Conservation (phyloP, 2,797 vertebrate genomes). For the Enteromius paludinosus region DNA sequence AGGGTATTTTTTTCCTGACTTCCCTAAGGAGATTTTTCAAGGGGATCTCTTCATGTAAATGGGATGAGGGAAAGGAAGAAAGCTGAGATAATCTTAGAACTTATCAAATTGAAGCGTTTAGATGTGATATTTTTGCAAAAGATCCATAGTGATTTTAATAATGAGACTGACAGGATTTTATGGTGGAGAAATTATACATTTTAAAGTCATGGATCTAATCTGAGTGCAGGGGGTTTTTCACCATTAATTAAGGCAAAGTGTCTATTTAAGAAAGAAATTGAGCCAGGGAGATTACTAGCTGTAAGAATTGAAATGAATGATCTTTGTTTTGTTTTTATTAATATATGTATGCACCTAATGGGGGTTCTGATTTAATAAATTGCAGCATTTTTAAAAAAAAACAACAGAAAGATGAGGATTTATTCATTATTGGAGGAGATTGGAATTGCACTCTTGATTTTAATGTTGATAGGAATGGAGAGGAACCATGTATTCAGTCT, state of each 20-base stretch:
- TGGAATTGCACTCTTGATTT: not conserved
- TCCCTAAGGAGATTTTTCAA: not conserved
- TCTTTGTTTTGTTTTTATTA: not conserved
- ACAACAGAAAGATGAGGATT: not conserved
- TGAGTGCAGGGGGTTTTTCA: not conserved
- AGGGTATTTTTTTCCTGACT: not conserved
- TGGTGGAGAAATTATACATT: not conserved
- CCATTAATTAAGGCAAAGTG: not conserved
- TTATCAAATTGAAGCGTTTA: conserved; percentile 2
- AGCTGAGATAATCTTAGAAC: not conserved
- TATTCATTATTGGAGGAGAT: too few relatives aligned
- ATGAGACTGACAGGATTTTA: not conserved
- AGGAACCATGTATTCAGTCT: not conserved
- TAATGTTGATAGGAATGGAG: not conserved
- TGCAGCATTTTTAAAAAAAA: not conserved
- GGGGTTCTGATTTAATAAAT: not conserved
- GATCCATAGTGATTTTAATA: not conserved
- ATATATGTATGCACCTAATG: not conserved
- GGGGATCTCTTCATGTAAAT: not conserved
- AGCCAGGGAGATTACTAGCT: not conserved
- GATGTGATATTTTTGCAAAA: not conserved
- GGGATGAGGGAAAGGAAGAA: not conserved
- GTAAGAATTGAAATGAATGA: not conserved
- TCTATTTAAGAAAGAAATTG: too few relatives aligned
- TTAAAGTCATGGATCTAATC: not conserved